A percentile compares a stretch with the other conserved stretches of the same genome.
Conservation (phyloP, 1,140 invertebrate genomes). For the Wiebesia pumilae region DNA sequence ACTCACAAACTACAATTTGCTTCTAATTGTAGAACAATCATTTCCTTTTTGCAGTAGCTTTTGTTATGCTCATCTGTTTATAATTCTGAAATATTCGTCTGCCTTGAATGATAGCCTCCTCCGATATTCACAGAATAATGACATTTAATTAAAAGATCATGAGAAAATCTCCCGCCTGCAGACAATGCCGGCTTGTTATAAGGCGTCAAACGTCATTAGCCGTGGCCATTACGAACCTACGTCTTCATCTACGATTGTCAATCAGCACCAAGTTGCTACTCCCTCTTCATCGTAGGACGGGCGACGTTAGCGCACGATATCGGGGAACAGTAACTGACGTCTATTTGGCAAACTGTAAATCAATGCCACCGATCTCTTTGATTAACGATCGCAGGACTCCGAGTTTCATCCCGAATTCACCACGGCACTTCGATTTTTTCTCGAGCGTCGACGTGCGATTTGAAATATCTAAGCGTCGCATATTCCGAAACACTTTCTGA, state of each 20-base stretch:
- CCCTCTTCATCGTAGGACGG: neutral
- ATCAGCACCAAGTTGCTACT: neutral
- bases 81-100: too few species aligned
- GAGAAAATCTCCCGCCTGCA: too few species aligned
- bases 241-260: neutral
- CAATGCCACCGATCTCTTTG: slow-evolving; percentile 62
- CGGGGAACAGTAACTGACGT: slow-evolving; percentile 47
- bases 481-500: slow-evolving; percentile 31
- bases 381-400: slow-evolving; percentile 57
- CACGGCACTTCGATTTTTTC: neutral
- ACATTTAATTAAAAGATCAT: too few species aligned
- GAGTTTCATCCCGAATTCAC: slow-evolving; percentile 13
- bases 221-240: neutral
- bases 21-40: too few species aligned
- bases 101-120: too few species aligned
- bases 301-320: neutral
- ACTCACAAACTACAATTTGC: too few species aligned
- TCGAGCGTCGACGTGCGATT: neutral
- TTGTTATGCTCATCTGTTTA: too few species aligned
- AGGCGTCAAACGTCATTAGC: neutral
- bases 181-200: too few species aligned
- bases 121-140: too few species aligned
- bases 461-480: slow-evolving; percentile 21
- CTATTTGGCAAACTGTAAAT: slow-evolving; percentile 67
- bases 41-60: too few species aligned